These are phyloP conservation scores for Hoplostethus atlanticus DNA, from an alignment of 2,797 vertebrate species.

Conservation along the genomic window DNA sequence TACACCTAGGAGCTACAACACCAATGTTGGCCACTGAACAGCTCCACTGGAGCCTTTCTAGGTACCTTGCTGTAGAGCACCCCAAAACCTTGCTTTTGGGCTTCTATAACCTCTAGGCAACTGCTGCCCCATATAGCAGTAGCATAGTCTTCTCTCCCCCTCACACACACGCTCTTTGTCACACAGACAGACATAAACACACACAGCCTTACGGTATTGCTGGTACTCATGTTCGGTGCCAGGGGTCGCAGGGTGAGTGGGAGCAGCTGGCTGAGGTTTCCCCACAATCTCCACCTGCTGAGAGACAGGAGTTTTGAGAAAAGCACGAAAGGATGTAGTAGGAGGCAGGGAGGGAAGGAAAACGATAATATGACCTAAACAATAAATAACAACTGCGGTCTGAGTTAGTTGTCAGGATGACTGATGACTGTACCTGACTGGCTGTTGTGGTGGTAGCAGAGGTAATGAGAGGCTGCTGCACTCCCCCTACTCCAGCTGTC, in stretches of 20 bases:
- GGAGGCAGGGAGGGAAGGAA: neutral
- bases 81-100: neutral
- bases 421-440: conserved; percentile 73
- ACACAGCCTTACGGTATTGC: conserved; percentile 83
- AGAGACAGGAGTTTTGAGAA: conserved; percentile 10
- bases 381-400: neutral
- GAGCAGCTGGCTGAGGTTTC: conserved; percentile 83
- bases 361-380: neutral
- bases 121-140: neutral
- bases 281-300: conserved; percentile 82
- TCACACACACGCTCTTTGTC: neutral
- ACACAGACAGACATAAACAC: neutral
- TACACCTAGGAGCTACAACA: too few species aligned
- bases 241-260: conserved; percentile 80
- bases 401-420: neutral
- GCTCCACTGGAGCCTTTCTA: too few species aligned
- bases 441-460: conserved; percentile 61
- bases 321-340: neutral
- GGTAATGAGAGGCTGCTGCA: conserved; percentile 71
- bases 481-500: conserved; percentile 70
- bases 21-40: neutral
- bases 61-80: too few species aligned
- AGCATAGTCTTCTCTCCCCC: neutral
- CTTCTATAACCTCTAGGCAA: neutral
- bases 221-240: conserved; percentile 83